Evolutionary conservation across 2,888 invertebrate genomes (phyloP), one percentile per base, ranked within the genome.

Genomic region (Laspeyria flexula): DNA sequence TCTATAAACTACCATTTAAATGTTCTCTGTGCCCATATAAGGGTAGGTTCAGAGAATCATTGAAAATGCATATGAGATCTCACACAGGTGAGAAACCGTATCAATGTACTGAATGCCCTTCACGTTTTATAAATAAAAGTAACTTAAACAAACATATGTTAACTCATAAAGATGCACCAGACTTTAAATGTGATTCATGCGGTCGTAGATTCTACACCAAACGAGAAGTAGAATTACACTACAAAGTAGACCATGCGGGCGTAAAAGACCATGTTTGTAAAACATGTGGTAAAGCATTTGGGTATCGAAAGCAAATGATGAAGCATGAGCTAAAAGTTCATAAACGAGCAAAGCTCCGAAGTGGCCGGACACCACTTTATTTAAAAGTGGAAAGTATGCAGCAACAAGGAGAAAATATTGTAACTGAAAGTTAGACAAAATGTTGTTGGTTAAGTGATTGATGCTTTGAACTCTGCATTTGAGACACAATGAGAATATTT

Each of bases 61-160:
- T 92, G 0, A 91, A 87, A 67, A 81, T 89, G 83, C 92, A 92
- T 25, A 90, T 92, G 90, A 75, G 89, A 5, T 63, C 77, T 0
- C 92, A 92, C 37, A 90, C 90, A 0, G 90, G 90, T 0, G 90
- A 91, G 44, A 89, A 82, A 46, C 88, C 88, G 0, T 90, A 90
- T 37, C 85, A 86, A 60, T 92, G 92, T 55, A 55, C 80, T 0
- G 73, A 83, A 49, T 92, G 92, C 48, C 83, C 90, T 1, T 71
- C 81, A 0, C 71, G 83, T 34, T 91, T 88, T 69, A 81, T 87
- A 0, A 89, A 65, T 57, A 90, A 88, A 53, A 91, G 91, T 55
- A 92, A 92, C 69, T 72, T 92, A 0, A 90, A 86, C 34, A 88
- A 84, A 62, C 92, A 92, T 13, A 65, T 79, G 58, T 54, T 79